Evolutionary conservation across 2,888 invertebrate species (phyloP).

Genomic region (Lutraria lutraria): DNA sequence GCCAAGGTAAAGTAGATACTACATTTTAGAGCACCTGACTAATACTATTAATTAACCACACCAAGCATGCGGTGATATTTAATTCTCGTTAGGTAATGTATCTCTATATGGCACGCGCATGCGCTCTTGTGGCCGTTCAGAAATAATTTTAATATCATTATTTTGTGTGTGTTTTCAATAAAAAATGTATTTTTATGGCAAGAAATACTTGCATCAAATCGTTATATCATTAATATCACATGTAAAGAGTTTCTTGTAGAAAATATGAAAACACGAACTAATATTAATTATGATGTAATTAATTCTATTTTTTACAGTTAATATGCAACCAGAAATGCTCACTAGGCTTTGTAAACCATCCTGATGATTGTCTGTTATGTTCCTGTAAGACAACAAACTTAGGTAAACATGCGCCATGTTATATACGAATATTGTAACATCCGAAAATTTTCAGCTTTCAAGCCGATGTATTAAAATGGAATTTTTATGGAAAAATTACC

Average conservation of each 20-base stretch:
- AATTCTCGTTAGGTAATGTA: too few relatives aligned
- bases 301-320: constrained; percentile 36
- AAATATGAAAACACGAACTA: not conserved
- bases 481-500: too few relatives aligned
- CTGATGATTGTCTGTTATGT: constrained; percentile 70
- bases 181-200: too few relatives aligned
- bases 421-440: not conserved
- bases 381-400: constrained; percentile 46
- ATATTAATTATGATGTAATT: not conserved
- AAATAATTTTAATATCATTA: too few relatives aligned
- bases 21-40: not conserved
- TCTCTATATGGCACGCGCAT: too few relatives aligned
- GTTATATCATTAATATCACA: too few relatives aligned
- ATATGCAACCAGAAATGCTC: constrained; percentile 70
- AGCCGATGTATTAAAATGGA: too few relatives aligned
- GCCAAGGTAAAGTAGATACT: constrained; percentile 49
- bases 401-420: not conserved
- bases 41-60: too few relatives aligned
- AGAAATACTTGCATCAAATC: too few relatives aligned
- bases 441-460: not conserved
- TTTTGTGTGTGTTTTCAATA: too few relatives aligned
- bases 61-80: too few relatives aligned
- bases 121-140: too few relatives aligned
- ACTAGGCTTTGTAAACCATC: constrained; percentile 66
- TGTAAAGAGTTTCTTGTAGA: not conserved